Conservation (phyloP, 2,888 invertebrate species). For the Pterostichus niger region DNA sequence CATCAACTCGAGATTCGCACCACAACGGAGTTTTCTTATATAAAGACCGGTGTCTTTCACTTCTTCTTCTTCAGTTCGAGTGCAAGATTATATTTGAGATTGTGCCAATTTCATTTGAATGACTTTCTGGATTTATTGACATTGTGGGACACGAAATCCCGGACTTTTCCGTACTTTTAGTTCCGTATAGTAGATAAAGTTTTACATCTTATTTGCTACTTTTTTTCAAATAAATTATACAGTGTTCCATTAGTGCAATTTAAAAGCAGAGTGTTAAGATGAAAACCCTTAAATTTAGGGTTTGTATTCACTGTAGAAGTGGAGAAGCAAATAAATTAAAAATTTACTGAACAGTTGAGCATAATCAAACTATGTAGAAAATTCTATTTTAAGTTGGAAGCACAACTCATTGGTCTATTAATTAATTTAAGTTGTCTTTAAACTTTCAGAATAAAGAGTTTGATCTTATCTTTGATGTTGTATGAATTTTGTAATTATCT, state of each 20-base stretch:
- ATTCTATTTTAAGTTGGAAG: not conserved
- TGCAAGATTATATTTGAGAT: constrained; percentile 70
- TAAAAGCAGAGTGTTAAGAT: not conserved
- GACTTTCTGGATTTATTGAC: constrained; percentile 64
- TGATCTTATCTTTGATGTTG: constrained; percentile 11
- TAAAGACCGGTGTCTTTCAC: constrained; percentile 54
- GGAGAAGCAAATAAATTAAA: too few species aligned
- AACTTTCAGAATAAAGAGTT: constrained; percentile 25
- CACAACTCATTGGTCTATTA: not conserved
- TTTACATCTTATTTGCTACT: constrained; percentile 58
- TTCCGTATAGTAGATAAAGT: constrained; percentile 53
- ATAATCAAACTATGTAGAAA: not conserved
- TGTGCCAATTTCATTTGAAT: constrained; percentile 71
- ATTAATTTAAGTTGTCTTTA: constrained; percentile 3
- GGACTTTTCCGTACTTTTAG: constrained; percentile 49
- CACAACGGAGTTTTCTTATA: constrained; percentile 26
- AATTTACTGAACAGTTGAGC: not conserved
- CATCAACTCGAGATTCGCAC: constrained; percentile 36
- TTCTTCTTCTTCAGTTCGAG: constrained; percentile 44
- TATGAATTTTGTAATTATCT: constrained; percentile 21
- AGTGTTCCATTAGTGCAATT: constrained; percentile 31
- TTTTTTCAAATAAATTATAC: constrained; percentile 57
- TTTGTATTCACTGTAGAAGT: too few species aligned
- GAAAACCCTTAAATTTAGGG: not conserved
- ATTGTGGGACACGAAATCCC: constrained; percentile 57